Evolutionary conservation across 2,888 invertebrate genomes (phyloP).

Genomic region (Baccha elongata): DNA sequence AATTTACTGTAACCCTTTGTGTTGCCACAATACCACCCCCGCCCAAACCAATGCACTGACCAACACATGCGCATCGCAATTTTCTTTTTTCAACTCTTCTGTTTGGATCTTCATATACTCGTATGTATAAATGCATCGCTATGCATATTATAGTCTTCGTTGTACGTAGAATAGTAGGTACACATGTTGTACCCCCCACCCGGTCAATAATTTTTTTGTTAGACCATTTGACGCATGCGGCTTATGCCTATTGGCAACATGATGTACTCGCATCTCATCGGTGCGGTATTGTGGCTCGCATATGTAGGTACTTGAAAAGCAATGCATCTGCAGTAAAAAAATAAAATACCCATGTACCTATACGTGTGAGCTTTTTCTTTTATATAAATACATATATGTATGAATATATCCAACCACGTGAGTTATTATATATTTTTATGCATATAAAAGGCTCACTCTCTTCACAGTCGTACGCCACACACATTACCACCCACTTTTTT

Average conservation of each 20-base stretch:
- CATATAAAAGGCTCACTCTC: slow-evolving; percentile 9
- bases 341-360: slow-evolving; percentile 12
- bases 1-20: slow-evolving; percentile 10
- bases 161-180: neutral
- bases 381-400: too few relatives aligned
- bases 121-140: slow-evolving; percentile 53
- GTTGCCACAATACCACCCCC: slow-evolving; percentile 5
- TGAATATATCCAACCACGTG: slow-evolving; percentile 22
- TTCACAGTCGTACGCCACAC: slow-evolving; percentile 27
- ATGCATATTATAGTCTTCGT: slow-evolving; percentile 52
- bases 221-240: slow-evolving; percentile 69
- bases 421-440: slow-evolving; percentile 32
- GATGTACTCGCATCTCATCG: slow-evolving; percentile 24
- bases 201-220: slow-evolving; percentile 70
- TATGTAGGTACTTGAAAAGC: slow-evolving; percentile 9
- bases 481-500: slow-evolving; percentile 69
- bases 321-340: slow-evolving; percentile 21
- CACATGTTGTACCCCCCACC: slow-evolving; percentile 28
- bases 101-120: slow-evolving; percentile 37
- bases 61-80: slow-evolving; percentile 61
- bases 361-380: slow-evolving; percentile 44
- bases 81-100: slow-evolving; percentile 24
- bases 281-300: slow-evolving; percentile 8
- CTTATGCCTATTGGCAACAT: slow-evolving; percentile 65
- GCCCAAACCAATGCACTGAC: slow-evolving; percentile 2